Evolutionary conservation across 2,113 vertebrate species (phyloP), one percentile per base, ranked within the genome.

Genomic region (Actenoides hombroni): DNA sequence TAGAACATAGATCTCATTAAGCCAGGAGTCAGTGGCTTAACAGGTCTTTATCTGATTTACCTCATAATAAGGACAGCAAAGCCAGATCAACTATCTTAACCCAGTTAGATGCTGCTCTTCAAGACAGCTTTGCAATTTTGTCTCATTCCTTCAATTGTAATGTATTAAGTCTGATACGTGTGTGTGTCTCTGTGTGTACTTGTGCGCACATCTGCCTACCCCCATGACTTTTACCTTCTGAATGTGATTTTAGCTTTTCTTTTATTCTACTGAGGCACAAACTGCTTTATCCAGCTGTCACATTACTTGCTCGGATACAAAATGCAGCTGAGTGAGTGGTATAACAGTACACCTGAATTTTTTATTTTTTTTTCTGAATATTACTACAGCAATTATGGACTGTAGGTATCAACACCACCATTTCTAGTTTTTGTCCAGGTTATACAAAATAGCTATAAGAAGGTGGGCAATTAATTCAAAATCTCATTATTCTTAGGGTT

Each of bases 171-270:
- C 21, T 46, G 60, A 81, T 25, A 48, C 0, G 0, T 10, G 0
- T 53, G 9, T 33, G 5, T 76, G 6, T 24, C 5, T 46, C 9
- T 17, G 13, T 11, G 3, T 10, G 24, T 5, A 6, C 2, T 5
- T 1, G 1, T 0, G 0, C 4, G 8, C 25, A 31, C 0, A 0
- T 26, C 12, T 67, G 46, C 46, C 37, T 90, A 25, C 8, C 7
- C 28, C 17, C 8, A 2, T 11, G 24, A 3, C 16, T 74, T 68
- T 78, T 78, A 48, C 35, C 26, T 35, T 19, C 7, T 53, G 70
- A 93, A 73, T 78, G 42, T 6, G 39, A 42, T 92, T 88, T 88
- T 60, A 81, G 14, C 13, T 31, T 70, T 67, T 56, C 11, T 14
- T 69, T 74, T 86, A 61, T 46, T 77, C 76, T 78, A 14, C 73